These are phyloP conservation scores for Canis aureus DNA, from an alignment of 2,113 vertebrate genomes.

Conservation along the genomic window DNA sequence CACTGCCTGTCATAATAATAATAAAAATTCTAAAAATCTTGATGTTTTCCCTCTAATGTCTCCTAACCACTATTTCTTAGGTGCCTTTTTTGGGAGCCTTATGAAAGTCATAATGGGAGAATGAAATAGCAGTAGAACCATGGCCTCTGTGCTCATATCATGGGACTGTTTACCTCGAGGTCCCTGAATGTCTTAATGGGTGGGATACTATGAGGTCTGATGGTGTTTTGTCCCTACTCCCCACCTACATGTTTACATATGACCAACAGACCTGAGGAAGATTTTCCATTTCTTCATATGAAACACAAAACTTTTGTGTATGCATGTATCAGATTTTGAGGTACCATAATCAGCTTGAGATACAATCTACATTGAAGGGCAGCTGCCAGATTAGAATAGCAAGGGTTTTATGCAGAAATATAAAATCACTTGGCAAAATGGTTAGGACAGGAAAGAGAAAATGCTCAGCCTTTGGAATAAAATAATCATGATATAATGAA, in stretches of 20 bases:
- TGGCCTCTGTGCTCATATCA: not conserved
- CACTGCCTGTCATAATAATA: constrained; percentile 33
- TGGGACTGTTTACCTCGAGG: not conserved
- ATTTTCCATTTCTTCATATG: not conserved
- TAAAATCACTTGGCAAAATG: constrained; percentile 51
- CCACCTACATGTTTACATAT: not conserved
- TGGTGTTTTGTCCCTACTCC: not conserved
- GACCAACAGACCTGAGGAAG: not conserved
- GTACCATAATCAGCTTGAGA: not conserved
- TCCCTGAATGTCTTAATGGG: not conserved
- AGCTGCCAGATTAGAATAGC: not conserved
- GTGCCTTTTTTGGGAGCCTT: not conserved
- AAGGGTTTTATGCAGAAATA: constrained; percentile 7
- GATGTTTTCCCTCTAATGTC: constrained; percentile 21
- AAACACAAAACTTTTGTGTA: not conserved
- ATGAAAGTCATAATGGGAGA: not conserved
- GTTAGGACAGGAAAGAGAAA: constrained; percentile 59
- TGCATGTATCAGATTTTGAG: not conserved
- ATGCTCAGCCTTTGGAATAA: constrained; percentile 61
- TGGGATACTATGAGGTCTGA: not conserved
- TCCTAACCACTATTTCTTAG: not conserved
- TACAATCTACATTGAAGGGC: not conserved
- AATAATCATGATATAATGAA: constrained; percentile 70
- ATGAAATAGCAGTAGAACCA: not conserved
- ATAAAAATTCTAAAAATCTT: not conserved